phyloP scores from a whole-genome alignment of 2,888 invertebrate genomes.

The Panzeria rudis region DNA sequence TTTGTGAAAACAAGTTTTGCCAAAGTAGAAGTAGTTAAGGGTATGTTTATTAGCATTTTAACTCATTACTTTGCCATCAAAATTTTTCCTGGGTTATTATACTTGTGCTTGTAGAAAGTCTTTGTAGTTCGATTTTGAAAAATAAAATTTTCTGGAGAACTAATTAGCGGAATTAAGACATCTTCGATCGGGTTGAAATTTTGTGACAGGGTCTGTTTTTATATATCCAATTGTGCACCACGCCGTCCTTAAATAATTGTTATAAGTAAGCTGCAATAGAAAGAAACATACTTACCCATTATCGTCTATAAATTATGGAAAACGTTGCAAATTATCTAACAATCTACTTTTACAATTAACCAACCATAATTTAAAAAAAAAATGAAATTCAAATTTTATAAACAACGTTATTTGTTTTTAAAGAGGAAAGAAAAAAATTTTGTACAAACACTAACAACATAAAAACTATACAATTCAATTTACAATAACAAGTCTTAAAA shows the following conservation, averaged over 20 bases:
- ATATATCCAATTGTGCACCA: too few relatives aligned
- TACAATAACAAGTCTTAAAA: slow-evolving; percentile 18
- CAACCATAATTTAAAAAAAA: neutral
- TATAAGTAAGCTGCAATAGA: neutral
- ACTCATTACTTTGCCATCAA: too few relatives aligned
- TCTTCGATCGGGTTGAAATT: too few relatives aligned
- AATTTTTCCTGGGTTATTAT: too few relatives aligned
- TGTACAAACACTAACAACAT: slow-evolving; percentile 21
- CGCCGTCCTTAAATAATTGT: neutral
- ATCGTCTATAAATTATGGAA: neutral
- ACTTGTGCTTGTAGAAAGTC: too few relatives aligned
- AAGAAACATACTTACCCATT: slow-evolving; percentile 32
- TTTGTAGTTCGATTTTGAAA: too few relatives aligned
- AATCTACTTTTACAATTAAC: slow-evolving; percentile 21
- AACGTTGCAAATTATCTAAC: slow-evolving; percentile 10
- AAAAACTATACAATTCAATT: slow-evolving; percentile 5
- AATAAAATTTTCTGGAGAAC: too few relatives aligned
- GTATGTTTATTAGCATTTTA: too few relatives aligned
- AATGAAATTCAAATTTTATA: neutral
- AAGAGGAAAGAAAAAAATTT: neutral
- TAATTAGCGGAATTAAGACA: too few relatives aligned
- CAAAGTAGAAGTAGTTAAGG: too few relatives aligned
- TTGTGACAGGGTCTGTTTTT: too few relatives aligned
- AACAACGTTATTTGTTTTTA: neutral
- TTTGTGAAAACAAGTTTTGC: too few relatives aligned